phyloP scores from a whole-genome alignment of 1,140 invertebrate species.

The Procambarus clarkii region DNA sequence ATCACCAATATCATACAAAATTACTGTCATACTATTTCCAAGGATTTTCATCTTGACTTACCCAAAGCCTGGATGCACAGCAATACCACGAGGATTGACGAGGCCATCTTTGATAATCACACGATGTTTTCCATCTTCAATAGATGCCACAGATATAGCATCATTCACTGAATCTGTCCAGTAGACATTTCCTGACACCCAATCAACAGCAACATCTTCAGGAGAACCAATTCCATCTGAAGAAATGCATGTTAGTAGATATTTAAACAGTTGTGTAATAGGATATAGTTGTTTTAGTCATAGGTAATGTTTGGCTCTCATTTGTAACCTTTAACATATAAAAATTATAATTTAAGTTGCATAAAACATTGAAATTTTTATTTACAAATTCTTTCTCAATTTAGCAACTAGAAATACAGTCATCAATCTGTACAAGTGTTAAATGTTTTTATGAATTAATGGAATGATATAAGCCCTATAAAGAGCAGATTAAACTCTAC shows the following conservation, averaged over 20 bases:
- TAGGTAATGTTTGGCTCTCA: too few relatives aligned
- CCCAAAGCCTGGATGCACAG: conserved; percentile 92
- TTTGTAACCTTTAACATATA: too few relatives aligned
- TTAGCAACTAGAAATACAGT: too few relatives aligned
- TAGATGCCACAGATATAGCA: conserved; percentile 91
- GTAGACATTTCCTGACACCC: conserved; percentile 92
- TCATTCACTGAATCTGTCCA: conserved; percentile 96
- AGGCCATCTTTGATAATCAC: conserved; percentile 87
- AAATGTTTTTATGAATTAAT: too few relatives aligned
- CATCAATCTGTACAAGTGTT: too few relatives aligned
- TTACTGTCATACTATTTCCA: too few relatives aligned
- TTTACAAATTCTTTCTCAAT: too few relatives aligned
- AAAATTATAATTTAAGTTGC: too few relatives aligned
- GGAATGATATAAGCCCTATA: background rate
- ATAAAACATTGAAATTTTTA: too few relatives aligned
- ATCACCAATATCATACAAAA: too few relatives aligned
- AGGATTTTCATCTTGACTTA: conserved; percentile 75
- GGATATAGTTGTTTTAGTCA: too few relatives aligned
- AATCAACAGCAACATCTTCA: conserved; percentile 96
- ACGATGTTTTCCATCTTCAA: conserved; percentile 84
- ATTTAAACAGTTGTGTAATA: too few relatives aligned
- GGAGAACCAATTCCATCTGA: conserved; percentile 86
- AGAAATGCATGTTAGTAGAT: conserved; percentile 24
- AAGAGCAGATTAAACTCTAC: conserved; percentile 75
- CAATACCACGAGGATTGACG: conserved; percentile 94